Conservation (phyloP, 2,888 invertebrate species). For the Caradrina kadenii region DNA sequence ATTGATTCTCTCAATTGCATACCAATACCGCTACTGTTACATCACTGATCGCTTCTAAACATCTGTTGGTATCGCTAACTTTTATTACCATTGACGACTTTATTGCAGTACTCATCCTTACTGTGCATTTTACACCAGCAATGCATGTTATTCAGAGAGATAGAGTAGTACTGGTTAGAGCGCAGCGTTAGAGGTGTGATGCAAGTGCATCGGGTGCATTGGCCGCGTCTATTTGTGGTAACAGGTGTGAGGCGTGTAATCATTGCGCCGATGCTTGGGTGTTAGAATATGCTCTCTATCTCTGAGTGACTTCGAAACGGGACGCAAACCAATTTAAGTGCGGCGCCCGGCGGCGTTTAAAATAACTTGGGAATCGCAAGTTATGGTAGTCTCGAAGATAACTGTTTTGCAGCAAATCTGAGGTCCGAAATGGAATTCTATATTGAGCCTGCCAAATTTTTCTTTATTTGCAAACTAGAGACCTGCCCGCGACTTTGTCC, state of each 20-base stretch:
- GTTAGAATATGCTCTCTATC: conserved; percentile 48
- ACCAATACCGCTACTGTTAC: conserved; percentile 74
- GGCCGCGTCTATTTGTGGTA: conserved; percentile 78
- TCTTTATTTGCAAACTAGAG: neutral
- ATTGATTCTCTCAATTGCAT: conserved; percentile 81
- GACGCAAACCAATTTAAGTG: conserved; percentile 23
- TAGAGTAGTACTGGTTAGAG: neutral
- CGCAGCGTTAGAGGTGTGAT: conserved; percentile 38
- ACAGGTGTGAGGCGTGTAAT: conserved; percentile 74
- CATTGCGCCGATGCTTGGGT: conserved; percentile 42
- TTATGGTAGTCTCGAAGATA: neutral
- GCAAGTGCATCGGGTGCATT: conserved; percentile 79
- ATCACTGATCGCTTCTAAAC: conserved; percentile 25
- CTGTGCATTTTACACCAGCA: conserved; percentile 13
- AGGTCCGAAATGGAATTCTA: neutral
- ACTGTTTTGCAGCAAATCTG: neutral
- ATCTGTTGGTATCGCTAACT: neutral
- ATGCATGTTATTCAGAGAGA: conserved; percentile 39
- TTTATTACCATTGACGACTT: conserved; percentile 32
- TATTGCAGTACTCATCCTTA: neutral
- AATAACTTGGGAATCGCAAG: conserved; percentile 36
- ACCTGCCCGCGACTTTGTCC: too few species aligned
- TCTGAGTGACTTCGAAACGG: conserved; percentile 42
- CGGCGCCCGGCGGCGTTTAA: conserved; percentile 17
- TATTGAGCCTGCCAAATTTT: neutral